A percentile compares a stretch with the other conserved stretches of the same genome.
These are phyloP conservation scores for Drosophila littoralis DNA, from an alignment of 1,140 invertebrate genomes.

Conservation along the genomic window DNA sequence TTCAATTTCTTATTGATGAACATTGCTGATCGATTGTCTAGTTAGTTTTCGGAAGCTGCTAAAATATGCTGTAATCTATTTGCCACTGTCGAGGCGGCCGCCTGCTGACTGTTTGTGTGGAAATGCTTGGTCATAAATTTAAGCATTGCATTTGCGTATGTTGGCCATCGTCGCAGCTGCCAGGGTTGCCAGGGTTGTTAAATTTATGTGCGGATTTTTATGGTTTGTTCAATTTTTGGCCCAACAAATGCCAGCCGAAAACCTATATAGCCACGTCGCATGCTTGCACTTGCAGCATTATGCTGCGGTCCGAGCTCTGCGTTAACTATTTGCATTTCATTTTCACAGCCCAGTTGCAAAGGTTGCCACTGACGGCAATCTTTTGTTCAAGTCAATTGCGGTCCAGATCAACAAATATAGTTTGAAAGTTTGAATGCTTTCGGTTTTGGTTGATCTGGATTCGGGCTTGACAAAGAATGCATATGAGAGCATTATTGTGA, in stretches of 20 bases:
- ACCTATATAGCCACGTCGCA: background rate
- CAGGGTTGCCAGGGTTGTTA: conserved; percentile 17
- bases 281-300: conserved; percentile 21
- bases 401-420: background rate
- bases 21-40: conserved; percentile 13
- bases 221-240: conserved; percentile 60
- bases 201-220: conserved; percentile 74
- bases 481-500: too few species aligned
- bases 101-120: background rate
- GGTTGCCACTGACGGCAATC: background rate
- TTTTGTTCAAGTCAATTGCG: background rate
- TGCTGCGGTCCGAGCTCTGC: conserved; percentile 12
- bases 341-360: conserved; percentile 4
- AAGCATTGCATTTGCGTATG: conserved; percentile 67
- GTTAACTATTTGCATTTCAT: background rate
- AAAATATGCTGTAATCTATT: conserved; percentile 73
- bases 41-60: conserved; percentile 26
- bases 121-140: conserved; percentile 33
- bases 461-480: too few species aligned
- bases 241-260: background rate
- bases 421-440: too few species aligned
- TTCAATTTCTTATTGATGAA: background rate
- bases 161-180: conserved; percentile 50
- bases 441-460: too few species aligned
- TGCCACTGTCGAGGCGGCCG: conserved; percentile 38